Base-by-base conservation (phyloP, 2,888 invertebrate genomes). In the Tortricodes alternella region DNA sequence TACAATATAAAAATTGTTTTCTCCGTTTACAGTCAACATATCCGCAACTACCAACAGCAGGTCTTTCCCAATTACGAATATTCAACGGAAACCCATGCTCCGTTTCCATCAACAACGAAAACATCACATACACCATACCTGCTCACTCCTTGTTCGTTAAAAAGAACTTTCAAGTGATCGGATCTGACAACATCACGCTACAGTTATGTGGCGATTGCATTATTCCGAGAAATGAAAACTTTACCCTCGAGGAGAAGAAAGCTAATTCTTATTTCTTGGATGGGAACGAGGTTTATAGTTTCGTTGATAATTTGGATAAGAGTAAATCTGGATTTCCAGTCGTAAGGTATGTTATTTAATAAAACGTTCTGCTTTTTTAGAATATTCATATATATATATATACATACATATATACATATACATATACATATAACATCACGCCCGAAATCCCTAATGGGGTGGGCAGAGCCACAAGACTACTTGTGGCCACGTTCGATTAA, bases 41-140 rank as follows among this genome's bases (percentile, higher is more conserved):
- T 68, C 93, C 94, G 0, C 75, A 91, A 9, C 66, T 93, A 6
- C 94, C 94, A 0, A 70, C 84, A 16, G 57, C 71, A 0, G 93
- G 92, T 0, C 67, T 82, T 13, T 91, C 91, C 0, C 94, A 94
- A 77, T 62, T 94, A 3, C 83, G 94, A 43, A 79, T 94, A 48
- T 94, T 92, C 71, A 94, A 94, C 66, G 91, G 91, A 1, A 80
- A 91, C 46, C 76, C 81, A 7, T 92, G 92, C 58, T 73, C 83
- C 1, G 58, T 88, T 5, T 71, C 78, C 2, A 85, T 94, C 46
- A 85, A 92, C 16, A 83, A 83, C 34, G 91, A 92, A 16, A 80
- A 80, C 53, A 73, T 81, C 1, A 71, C 75, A 0, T 76, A 78
- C 51, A 77, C 73, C 0, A 77, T 88, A n/a, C 76, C 78, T 0